Conservation (phyloP, 2,797 vertebrate species). For the Anas bahamensis region DNA sequence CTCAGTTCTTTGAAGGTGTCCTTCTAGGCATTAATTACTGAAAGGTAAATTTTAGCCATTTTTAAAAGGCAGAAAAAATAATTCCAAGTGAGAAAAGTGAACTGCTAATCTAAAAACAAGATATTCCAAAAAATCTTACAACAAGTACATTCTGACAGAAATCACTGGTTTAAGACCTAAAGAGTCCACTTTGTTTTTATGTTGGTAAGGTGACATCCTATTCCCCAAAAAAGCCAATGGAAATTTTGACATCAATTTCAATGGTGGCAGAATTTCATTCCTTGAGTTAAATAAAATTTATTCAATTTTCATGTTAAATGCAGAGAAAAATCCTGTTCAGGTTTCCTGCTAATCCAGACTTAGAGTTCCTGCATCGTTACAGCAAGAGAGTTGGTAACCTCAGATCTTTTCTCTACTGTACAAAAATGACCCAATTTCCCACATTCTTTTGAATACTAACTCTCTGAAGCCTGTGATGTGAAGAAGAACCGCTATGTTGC, state of each 20-base stretch:
- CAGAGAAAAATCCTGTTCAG: slow-evolving; percentile 51
- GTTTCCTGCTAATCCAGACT: slow-evolving; percentile 51
- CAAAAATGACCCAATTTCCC: slow-evolving; percentile 63
- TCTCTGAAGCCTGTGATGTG: slow-evolving; percentile 56
- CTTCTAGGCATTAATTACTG: not conserved
- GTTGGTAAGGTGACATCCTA: not conserved
- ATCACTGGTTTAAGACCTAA: slow-evolving; percentile 4
- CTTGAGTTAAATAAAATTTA: slow-evolving; percentile 33
- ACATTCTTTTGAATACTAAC: slow-evolving; percentile 54
- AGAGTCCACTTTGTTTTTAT: not conserved
- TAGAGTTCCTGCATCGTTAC: slow-evolving; percentile 13
- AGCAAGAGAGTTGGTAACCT: slow-evolving; percentile 49
- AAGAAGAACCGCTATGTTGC: not conserved
- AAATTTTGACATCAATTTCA: slow-evolving; percentile 40
- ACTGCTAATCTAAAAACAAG: not conserved
- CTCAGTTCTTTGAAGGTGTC: slow-evolving; percentile 15
- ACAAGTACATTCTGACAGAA: not conserved
- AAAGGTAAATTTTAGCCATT: not conserved
- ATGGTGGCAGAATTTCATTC: slow-evolving; percentile 28
- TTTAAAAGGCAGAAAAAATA: not conserved
- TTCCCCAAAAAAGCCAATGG: slow-evolving; percentile 6
- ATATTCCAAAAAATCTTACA: not conserved
- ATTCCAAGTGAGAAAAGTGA: not conserved
- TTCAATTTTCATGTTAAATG: slow-evolving; percentile 56
- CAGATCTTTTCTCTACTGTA: slow-evolving; percentile 46